phyloP scores from a whole-genome alignment of 2,888 invertebrate genomes.

The Leucophenga maculata region DNA sequence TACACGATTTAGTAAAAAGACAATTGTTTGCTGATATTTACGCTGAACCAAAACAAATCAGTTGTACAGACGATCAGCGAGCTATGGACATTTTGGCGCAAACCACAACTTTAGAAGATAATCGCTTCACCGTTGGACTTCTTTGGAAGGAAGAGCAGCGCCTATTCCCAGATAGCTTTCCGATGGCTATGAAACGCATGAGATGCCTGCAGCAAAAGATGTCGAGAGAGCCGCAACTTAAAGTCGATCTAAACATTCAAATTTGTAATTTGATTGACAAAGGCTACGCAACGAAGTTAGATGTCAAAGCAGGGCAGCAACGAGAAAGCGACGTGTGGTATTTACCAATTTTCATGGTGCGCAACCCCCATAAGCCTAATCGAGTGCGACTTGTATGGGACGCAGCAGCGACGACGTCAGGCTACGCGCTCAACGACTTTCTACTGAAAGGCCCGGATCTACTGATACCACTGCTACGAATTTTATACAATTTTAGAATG shows the following conservation, averaged over 20 bases:
- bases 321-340: conserved; percentile 39
- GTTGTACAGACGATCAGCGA: no score
- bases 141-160: conserved; percentile 46
- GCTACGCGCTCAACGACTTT: no score
- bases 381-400: conserved; percentile 54
- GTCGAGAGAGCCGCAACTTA: conserved; percentile 23
- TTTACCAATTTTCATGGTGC: conserved; percentile 54
- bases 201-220: conserved; percentile 38
- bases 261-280: conserved; percentile 40
- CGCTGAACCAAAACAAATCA: no score
- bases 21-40: no score
- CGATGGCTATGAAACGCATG: conserved; percentile 38
- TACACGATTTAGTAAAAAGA: no score
- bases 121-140: conserved; percentile 23
- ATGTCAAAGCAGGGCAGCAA: conserved; percentile 30
- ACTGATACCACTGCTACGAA: no score
- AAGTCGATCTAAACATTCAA: no score
- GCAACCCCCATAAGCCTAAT: conserved; percentile 54
- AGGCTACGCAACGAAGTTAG: conserved; percentile 41
- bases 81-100: no score
- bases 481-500: no score
- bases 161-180: conserved; percentile 27
- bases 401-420: no score
- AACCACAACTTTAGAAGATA: no score
- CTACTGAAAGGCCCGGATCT: no score